Percentiles rank a stretch among this genome's conserved stretches.
phyloP scores from a whole-genome alignment of 1,140 invertebrate species.

The Pogonomyrmex barbatus region DNA sequence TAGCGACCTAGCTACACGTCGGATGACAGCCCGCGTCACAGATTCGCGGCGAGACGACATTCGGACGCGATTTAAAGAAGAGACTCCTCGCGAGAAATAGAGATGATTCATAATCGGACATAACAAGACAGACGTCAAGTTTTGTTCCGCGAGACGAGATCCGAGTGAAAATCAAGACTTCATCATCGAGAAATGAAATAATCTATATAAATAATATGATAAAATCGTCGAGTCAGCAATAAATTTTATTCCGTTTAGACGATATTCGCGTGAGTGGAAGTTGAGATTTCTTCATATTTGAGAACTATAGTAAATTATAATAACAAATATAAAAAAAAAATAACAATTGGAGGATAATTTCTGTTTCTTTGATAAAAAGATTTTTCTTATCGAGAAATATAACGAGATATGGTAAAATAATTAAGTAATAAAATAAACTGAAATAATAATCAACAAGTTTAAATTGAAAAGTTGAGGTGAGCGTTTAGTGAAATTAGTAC shows the following conservation, averaged over 20 bases:
- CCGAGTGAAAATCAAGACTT: background rate
- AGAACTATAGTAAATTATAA: conserved; percentile 14
- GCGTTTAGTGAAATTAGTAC: conserved; percentile 25
- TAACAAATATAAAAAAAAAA: conserved; percentile 7
- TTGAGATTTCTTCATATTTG: background rate
- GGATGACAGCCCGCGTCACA: background rate
- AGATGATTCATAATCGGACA: background rate
- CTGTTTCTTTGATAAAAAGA: background rate
- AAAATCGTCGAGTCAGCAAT: background rate
- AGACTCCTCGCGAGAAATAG: background rate
- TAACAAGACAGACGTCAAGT: background rate
- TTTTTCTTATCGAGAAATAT: background rate
- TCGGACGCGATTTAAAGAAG: background rate
- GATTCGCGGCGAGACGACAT: background rate
- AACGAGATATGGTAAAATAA: background rate
- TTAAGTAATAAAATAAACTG: background rate
- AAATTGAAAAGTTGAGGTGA: background rate
- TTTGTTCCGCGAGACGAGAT: background rate
- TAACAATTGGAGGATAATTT: background rate
- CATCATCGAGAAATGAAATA: background rate
- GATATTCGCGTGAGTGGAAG: background rate
- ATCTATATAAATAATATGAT: background rate
- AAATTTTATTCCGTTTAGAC: background rate
- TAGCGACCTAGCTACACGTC: background rate
- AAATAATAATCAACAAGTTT: background rate